Evolutionary conservation across 1,140 invertebrate genomes (phyloP).

Genomic region (Atta cephalotes): DNA sequence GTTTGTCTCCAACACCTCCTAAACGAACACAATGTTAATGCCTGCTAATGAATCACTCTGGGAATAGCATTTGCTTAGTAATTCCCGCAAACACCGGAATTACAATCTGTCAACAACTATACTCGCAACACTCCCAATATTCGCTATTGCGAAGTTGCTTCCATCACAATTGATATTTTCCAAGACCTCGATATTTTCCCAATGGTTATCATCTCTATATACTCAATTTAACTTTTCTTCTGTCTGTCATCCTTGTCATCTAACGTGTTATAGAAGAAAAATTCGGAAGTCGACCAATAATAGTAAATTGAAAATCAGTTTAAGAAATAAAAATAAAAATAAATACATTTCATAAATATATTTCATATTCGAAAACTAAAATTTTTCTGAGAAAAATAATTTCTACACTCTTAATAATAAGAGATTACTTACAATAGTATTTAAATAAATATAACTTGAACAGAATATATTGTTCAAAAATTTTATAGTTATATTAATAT

Average conservation of each 20-base stretch:
- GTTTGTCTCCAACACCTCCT: slow-evolving; percentile 34
- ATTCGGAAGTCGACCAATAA: neutral
- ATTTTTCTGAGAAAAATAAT: neutral
- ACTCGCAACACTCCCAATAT: slow-evolving; percentile 33
- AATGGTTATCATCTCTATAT: neutral
- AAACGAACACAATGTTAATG: slow-evolving; percentile 49
- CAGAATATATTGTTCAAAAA: neutral
- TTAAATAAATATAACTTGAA: neutral
- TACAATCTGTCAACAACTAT: slow-evolving; percentile 35
- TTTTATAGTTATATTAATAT: neutral
- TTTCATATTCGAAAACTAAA: neutral
- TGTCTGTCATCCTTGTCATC: slow-evolving; percentile 20
- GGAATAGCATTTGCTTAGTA: slow-evolving; percentile 49
- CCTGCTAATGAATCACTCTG: slow-evolving; percentile 44
- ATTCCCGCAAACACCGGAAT: slow-evolving; percentile 46
- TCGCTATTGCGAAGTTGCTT: slow-evolving; percentile 18
- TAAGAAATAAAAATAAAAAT: neutral
- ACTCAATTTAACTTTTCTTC: slow-evolving; percentile 66
- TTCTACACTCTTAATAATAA: neutral
- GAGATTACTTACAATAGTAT: neutral
- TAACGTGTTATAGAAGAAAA: neutral
- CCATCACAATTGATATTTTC: neutral
- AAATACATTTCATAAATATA: neutral
- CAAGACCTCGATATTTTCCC: slow-evolving; percentile 20
- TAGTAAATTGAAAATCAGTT: neutral